Base-by-base conservation (phyloP, 2,797 vertebrate genomes). In the Tragopan temminckii region DNA sequence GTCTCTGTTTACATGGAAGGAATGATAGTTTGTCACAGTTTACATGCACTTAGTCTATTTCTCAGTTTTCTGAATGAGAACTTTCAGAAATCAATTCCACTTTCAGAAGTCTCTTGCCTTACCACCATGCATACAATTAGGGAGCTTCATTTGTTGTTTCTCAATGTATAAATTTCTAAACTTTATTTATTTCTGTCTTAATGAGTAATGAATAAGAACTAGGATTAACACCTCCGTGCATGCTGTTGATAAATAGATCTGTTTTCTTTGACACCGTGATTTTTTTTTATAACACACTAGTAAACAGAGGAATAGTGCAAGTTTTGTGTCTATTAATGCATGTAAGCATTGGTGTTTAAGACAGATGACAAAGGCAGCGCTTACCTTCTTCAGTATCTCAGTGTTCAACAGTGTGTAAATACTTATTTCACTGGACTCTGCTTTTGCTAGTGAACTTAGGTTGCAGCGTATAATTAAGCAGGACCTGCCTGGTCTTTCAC, bases 311-410 rank as follows among this genome's bases (percentile, higher is more conserved):
- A 87, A 19, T 53, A 80, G 85, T n/a, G 3, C 16, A 82, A 40
- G 40, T 59, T 77, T 71, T 24, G 42, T 75, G 53, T 46, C 57
- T 29, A 35, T 1, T 80, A 25, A n/a, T 7, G 10, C 40, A 80
- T 13, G 48, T n/a, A 82, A 58, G 7, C 35, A 80, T 8, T 29
- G 38, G 7, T 52, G 57, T 74, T 80, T 33, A 77, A 76, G 24
- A 38, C 19, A 69, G 85, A 13, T n/a, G 24, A 15, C 36, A 67
- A 72, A n/a, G 38, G 25, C 68, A 87, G 31, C 18, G 86, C 94
- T n/a, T 97, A 99, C 99, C 98, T 98, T 99, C 88, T 99, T 99
- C 67, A 99, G 91, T 86, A 99, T 99, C 97, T 99, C 99, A 3
- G 99, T 99, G 97, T 99, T 99, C 89, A 99, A 98, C 45, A 99